Base-by-base conservation (phyloP, 23 tunicate species). In the Botrylloides violaceus region DNA sequence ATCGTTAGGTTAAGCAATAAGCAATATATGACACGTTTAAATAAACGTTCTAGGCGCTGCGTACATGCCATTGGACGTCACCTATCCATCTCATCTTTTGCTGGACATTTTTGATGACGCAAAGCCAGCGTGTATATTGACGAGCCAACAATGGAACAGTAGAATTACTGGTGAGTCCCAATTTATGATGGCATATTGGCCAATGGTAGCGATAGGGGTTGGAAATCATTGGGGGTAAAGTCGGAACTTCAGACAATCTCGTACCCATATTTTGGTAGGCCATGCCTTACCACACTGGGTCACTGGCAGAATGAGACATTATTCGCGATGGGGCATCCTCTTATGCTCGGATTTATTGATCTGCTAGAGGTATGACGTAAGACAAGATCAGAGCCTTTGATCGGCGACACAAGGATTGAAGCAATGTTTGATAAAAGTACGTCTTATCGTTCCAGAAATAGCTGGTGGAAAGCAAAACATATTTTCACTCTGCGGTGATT, bases 41-140 rank as follows among this genome's bases (percentile, higher is more conserved):
- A n/a, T n/a, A n/a, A n/a, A 20, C 19, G 19, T 61, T 39, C 19
- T 43, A 90, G 97, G 97, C 0, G 97, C 87, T 5, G 81, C 90
- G 4, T 90, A 90, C 68, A 83, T 90, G 71, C 97, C 97, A 49
- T 66, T 90, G 7, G 97, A 90, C 68, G 79, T 76, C 27, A 86
- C 86, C 36, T 80, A 90, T 49, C 97, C 97, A 15, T 43, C 32
- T 7, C 29, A 28, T 36, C 72, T 90, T 48, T 48, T 90, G 29
- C 32, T 77, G 19, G 97, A 90, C 32, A 83, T 90, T 43, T 79
- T 78, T 66, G 22, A 33, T 15, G 97, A 90, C 47, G 78, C 97
- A 7, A 79, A 90, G 55, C 90, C 90, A 4, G 73, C 68, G 3
- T 83, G 97, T 62, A 66, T 90, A 2, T 73, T 90, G n/a, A 79